Conservation (phyloP, 2,113 vertebrate species). For the Corvus cornix region DNA sequence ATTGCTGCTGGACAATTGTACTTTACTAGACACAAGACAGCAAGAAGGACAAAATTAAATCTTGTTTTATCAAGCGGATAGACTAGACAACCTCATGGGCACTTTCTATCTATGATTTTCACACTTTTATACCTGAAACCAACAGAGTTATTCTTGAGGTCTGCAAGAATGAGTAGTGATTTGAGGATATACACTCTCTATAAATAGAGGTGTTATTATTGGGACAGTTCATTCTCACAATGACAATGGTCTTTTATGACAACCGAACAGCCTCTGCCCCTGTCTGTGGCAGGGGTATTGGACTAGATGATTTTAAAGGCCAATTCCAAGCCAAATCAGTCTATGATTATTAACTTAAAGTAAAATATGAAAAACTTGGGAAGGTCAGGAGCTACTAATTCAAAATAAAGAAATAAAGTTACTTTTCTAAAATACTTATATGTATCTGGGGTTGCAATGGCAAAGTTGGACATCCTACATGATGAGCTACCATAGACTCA, state of each 20-base stretch:
- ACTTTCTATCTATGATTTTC: background rate
- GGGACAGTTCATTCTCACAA: background rate
- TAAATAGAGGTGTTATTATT: background rate
- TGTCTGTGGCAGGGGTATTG: background rate
- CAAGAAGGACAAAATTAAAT: background rate
- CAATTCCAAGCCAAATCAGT: background rate
- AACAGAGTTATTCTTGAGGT: background rate
- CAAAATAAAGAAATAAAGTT: background rate
- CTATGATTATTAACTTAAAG: background rate
- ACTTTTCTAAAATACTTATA: background rate
- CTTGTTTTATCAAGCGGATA: background rate
- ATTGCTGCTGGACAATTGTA: background rate
- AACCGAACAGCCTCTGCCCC: background rate
- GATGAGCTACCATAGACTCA: background rate
- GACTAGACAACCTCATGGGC: background rate
- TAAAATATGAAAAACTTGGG: background rate
- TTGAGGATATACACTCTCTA: background rate
- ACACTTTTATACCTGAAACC: background rate
- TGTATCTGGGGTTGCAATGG: background rate
- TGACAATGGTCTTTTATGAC: background rate
- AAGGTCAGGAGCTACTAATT: background rate
- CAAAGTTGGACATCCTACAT: background rate
- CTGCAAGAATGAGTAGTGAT: background rate
- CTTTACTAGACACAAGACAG: background rate
- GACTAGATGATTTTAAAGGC: background rate